Base-by-base conservation (phyloP, 2,888 invertebrate species). In the Cerastis leucographa region DNA sequence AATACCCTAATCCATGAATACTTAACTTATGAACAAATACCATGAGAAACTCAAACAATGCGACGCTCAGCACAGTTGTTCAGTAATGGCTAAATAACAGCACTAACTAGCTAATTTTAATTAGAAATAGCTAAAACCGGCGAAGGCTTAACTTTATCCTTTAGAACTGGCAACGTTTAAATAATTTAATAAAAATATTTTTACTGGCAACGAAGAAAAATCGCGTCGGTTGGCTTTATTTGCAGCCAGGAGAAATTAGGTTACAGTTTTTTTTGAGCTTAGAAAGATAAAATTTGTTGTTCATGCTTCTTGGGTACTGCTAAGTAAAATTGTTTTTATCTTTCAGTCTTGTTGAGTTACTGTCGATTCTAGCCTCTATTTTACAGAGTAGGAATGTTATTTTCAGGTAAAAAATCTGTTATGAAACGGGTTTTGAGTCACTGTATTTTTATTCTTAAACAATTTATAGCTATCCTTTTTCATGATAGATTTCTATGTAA, bases 111-210 rank as follows among this genome's bases (percentile, higher is more conserved):
- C 35, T 25, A 22, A 70, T 73, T 78, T 81, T 70, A 81, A 83
- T 81, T 78, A 81, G 54, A 56, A 66, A 46, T 56, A 42, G 29
- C 64, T 70, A 40, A 8, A 59, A 22, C 56, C 22, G 25, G 35
- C 5, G 22, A 14, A 56, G 22, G 51, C 35, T 74, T 44, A 68
- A 64, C 14, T 68, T 64, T 11, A 64, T n/a, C 22, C n/a, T 68
- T 64, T 29, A 61, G 46, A 19, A 73, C n/a, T 29, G 54, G n/a
- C 67, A 81, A 8, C 68, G 51, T 81, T 79, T 56, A 68, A 75
- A 64, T 81, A 80, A 80, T 65, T 51, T 51, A 59, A 79, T 65
- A 56, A 81, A 68, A 81, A 81, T 40, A 79, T 75, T 69, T 75
- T 59, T 9, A 40, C 17, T 25, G 7, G 22, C 46, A 17, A 49